phyloP scores from a whole-genome alignment of 2,113 vertebrate genomes.

The Daboia siamensis region DNA sequence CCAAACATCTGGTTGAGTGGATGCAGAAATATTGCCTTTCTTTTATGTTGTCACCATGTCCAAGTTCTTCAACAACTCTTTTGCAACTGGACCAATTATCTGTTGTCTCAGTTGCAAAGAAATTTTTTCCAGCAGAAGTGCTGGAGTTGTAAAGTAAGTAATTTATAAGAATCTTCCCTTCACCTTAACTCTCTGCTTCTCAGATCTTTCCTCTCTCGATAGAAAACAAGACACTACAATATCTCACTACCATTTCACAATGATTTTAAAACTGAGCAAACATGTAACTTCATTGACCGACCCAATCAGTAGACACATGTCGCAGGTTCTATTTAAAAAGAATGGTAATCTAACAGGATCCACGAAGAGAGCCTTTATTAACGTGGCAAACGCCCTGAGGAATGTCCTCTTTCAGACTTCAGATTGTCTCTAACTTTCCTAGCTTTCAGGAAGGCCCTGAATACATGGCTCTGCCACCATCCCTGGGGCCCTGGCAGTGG shows the following conservation, averaged over 20 bases:
- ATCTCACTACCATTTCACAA: background rate
- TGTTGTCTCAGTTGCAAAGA: background rate
- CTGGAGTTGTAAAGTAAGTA: background rate
- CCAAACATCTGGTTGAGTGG: background rate
- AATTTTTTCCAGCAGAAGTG: background rate
- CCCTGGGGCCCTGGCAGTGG: background rate
- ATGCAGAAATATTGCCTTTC: background rate
- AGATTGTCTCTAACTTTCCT: background rate
- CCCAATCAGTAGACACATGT: background rate
- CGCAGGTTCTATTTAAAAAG: background rate
- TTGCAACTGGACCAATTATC: background rate
- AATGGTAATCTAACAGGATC: background rate
- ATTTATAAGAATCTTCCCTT: background rate
- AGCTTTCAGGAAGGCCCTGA: background rate
- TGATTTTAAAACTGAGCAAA: background rate
- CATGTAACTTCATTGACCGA: background rate
- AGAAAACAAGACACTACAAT: background rate
- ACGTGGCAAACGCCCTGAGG: background rate
- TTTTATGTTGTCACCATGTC: background rate
- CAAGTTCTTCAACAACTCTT: background rate
- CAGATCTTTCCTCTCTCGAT: background rate
- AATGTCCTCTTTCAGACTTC: background rate
- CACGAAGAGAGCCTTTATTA: background rate
- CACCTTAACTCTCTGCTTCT: background rate
- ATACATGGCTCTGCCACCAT: background rate